These are phyloP conservation scores for Piliocolobus tephrosceles DNA, from an alignment of 2,113 vertebrate species.

Conservation along the genomic window DNA sequence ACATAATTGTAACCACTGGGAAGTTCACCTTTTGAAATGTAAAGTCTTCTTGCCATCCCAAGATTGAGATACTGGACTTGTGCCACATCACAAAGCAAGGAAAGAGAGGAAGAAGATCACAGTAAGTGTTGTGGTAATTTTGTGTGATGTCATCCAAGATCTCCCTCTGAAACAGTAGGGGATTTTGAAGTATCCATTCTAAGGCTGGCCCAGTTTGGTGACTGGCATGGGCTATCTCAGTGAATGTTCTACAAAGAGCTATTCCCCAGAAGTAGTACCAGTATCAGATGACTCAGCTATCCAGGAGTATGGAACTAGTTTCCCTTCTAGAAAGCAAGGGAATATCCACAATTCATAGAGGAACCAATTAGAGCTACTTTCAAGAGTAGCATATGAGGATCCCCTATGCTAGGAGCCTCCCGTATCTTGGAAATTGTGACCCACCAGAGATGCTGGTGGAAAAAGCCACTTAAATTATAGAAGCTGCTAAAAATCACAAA, in stretches of 20 bases:
- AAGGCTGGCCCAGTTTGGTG: not conserved
- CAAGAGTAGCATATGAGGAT: not conserved
- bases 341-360: not conserved
- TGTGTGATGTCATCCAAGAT: not conserved
- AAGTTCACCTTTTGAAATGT: not conserved
- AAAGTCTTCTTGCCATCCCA: not conserved
- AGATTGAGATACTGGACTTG: not conserved
- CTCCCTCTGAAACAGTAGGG: not conserved
- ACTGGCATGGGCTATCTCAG: not conserved
- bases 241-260: not conserved
- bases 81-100: not conserved
- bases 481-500: not conserved
- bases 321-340: not conserved
- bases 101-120: not conserved
- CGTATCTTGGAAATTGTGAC: not conserved
- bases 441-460: not conserved
- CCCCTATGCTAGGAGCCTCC: conserved; percentile 6
- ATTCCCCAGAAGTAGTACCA: not conserved
- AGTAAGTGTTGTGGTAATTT: not conserved
- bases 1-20: not conserved
- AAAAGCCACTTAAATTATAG: not conserved
- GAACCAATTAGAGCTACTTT: not conserved
- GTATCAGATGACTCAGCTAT: not conserved
- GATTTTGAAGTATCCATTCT: not conserved
- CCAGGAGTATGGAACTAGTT: not conserved